phyloP scores from a whole-genome alignment of 2,888 invertebrate genomes.

The Phymatocera aterrima region DNA sequence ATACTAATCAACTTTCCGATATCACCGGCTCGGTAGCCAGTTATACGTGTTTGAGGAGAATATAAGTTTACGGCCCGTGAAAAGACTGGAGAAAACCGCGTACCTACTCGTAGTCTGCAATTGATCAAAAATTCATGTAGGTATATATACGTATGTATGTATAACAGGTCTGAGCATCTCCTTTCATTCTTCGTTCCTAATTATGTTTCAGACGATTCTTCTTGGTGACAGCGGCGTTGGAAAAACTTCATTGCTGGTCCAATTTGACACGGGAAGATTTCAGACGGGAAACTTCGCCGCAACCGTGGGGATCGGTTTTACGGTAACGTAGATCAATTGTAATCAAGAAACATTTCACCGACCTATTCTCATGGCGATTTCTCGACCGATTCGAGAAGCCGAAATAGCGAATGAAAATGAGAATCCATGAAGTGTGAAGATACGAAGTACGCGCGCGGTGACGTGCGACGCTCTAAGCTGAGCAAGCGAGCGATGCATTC shows the following conservation, averaged over 20 bases:
- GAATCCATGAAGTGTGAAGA: too few relatives aligned
- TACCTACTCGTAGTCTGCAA: too few relatives aligned
- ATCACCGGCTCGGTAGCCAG: neutral
- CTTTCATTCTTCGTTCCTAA: neutral
- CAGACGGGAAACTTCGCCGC: constrained; percentile 94
- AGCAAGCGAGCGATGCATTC: constrained; percentile 14
- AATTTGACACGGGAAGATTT: constrained; percentile 95
- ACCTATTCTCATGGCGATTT: neutral
- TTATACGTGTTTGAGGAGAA: too few relatives aligned
- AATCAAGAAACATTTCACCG: neutral
- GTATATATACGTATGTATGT: too few relatives aligned
- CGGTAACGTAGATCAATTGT: constrained; percentile 83
- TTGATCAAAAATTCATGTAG: neutral
- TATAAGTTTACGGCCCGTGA: too few relatives aligned
- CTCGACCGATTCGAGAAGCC: neutral
- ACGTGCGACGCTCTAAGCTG: neutral
- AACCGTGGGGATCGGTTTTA: constrained; percentile 96
- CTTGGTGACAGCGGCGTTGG: constrained; percentile 96
- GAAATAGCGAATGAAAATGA: too few relatives aligned
- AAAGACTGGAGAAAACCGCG: too few relatives aligned
- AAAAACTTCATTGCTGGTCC: constrained; percentile 93
- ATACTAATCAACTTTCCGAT: neutral
- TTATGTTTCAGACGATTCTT: constrained; percentile 86
- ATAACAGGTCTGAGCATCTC: neutral
- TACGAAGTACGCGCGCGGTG: neutral